Evolutionary conservation across 2,797 vertebrate species (phyloP), one percentile per base, ranked within the genome.

Genomic region (Squalus acanthias): DNA sequence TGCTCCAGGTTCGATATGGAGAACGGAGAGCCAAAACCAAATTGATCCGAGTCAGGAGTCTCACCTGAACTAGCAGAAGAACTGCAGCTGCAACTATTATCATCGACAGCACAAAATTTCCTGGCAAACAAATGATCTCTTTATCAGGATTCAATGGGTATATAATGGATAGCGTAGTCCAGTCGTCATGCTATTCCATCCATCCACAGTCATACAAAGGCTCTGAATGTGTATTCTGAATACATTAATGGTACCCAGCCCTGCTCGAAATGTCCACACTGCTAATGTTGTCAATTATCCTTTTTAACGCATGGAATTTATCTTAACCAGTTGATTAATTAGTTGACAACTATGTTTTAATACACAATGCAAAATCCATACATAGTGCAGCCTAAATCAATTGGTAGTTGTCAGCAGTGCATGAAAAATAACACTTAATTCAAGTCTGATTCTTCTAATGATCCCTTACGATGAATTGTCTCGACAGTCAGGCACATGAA

Each of bases 281-380:
- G 82, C 63, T 93, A 39, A 69, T 93, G 39, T 93, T 93, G n/a
- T 69, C 91, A 93, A 93, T 93, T 69, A 93, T 69, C 63, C 63
- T 67, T 67, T 39, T 93, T 46, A 93, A 69, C 3, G n/a, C 39
- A 46, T 4, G 9, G 91, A 93, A 93, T 93, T 93, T 39, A 46
- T 69, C 65, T 93, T 69, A 93, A 93, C 91, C 46, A 69, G 65
- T 69, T 93, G 91, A 93, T 69, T 93, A 69, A 69, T 93, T 39
- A 93, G 91, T 69, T 69, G 91, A 93, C 91, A 93, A 26, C 65
- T 12, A 39, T 69, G 63, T 69, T 69, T 93, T 69, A 93, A 93
- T 69, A 69, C 20, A 24, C 91, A 93, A 69, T 1, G 65, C 39
- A 69, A 69, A 93, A 69, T 93, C 91, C 91, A 93, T 93, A 93